phyloP scores from a whole-genome alignment of 2,888 invertebrate genomes.

The Cephus sareptanus region DNA sequence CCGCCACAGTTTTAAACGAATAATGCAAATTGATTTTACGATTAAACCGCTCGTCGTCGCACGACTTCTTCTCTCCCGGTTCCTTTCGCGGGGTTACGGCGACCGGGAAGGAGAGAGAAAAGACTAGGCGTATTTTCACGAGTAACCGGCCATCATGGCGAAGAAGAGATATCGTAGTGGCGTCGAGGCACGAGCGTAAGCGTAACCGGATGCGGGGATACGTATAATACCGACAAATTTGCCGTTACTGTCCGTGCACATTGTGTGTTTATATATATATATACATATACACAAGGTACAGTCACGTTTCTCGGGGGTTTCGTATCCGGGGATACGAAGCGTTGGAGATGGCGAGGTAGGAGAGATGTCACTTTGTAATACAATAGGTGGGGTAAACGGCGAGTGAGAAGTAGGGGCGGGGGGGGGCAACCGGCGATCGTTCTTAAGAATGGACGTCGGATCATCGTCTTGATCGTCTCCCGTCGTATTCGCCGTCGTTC shows the following conservation, averaged over 20 bases:
- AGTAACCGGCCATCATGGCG: not conserved
- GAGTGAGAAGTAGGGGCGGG: not conserved
- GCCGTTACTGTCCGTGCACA: not conserved
- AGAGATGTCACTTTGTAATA: not conserved
- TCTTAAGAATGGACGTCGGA: not conserved
- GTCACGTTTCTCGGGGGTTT: not conserved
- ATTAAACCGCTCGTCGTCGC: conserved; percentile 31
- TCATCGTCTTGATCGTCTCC: not conserved
- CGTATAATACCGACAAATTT: conserved; percentile 1
- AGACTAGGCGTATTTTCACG: not conserved
- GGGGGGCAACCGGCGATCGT: not conserved
- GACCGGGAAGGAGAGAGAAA: not conserved
- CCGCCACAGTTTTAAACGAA: conserved; percentile 54
- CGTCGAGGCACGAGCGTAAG: not conserved
- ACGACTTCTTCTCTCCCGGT: conserved; percentile 12
- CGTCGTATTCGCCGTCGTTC: not conserved
- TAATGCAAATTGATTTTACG: conserved; percentile 61
- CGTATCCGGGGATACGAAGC: not conserved
- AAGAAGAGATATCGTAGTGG: not conserved
- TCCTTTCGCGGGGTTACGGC: not conserved
- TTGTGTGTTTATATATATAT: not conserved
- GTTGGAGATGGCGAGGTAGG: not conserved
- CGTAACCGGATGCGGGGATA: conserved; percentile 3
- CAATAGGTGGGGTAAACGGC: not conserved
- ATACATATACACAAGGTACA: not conserved